Conservation (phyloP, 1,140 invertebrate genomes). For the Hesperophylax magnus region DNA sequence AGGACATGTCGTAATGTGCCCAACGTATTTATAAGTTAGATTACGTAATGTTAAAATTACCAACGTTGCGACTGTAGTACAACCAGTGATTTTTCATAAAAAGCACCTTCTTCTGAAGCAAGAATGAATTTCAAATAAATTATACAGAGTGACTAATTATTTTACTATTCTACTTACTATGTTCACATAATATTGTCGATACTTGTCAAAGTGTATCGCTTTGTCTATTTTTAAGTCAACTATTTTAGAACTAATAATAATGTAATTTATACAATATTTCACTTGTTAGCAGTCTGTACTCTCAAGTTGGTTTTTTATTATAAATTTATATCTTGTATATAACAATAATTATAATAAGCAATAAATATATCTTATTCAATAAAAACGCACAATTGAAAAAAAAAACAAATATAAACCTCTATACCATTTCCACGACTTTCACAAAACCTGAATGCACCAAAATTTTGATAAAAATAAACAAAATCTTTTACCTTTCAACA, state of each 20-base stretch:
- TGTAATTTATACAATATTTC: background rate
- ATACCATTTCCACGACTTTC: slow-evolving; percentile 8
- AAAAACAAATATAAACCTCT: slow-evolving; percentile 14
- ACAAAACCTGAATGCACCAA: slow-evolving; percentile 24
- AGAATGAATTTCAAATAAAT: no score
- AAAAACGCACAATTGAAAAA: background rate
- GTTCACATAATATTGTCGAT: background rate
- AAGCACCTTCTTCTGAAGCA: no score
- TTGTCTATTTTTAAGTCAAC: background rate
- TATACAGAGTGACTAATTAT: no score
- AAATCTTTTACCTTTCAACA: no score
- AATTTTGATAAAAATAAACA: slow-evolving; percentile 18
- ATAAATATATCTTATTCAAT: background rate
- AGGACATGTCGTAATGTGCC: no score
- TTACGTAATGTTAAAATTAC: no score
- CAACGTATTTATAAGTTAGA: no score
- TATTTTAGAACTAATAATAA: slow-evolving; percentile 5
- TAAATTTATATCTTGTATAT: background rate
- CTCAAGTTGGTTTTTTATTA: background rate
- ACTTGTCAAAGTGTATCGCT: slow-evolving; percentile 6
- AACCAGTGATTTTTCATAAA: no score
- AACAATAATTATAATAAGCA: background rate
- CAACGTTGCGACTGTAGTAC: no score
- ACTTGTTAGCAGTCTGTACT: background rate
- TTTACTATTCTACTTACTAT: no score